Evolutionary conservation across 2,888 invertebrate species (phyloP).

Genomic region (Spicauda simplicius): DNA sequence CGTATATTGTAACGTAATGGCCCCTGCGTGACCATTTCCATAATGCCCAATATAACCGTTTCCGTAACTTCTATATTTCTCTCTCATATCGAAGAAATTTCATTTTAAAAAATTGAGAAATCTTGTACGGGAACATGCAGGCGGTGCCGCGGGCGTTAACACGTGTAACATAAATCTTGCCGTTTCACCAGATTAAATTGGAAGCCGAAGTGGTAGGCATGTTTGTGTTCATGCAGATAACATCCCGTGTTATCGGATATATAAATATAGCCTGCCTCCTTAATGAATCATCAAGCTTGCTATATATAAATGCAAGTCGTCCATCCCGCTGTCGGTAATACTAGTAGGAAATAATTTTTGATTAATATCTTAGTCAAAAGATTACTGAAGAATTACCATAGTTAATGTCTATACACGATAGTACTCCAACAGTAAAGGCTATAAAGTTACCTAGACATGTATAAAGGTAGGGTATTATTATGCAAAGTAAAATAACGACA

Average conservation of each 20-base stretch:
- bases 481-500: too few species aligned
- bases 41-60: too few species aligned
- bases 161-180: conserved; percentile 29
- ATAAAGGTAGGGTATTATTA: too few species aligned
- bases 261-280: conserved; percentile 32
- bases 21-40: too few species aligned
- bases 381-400: too few species aligned
- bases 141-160: not conserved
- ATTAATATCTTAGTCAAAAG: not conserved
- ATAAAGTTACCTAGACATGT: too few species aligned
- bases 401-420: too few species aligned
- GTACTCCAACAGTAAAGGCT: too few species aligned
- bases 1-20: too few species aligned
- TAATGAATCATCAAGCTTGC: conserved; percentile 32
- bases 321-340: not conserved
- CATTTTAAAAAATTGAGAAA: not conserved
- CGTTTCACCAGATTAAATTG: conserved; percentile 36
- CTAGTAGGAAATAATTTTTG: not conserved
- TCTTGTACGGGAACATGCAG: not conserved
- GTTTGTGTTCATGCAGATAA: conserved; percentile 32
- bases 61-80: too few species aligned
- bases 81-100: too few species aligned
- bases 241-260: conserved; percentile 36
- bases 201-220: conserved; percentile 29
- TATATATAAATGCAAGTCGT: conserved; percentile 13